Evolutionary conservation across 2,113 vertebrate genomes (phyloP).

Genomic region (Felis catus): F.catus_Fca126_mat1.0 CM031422.1:16790501-16791000

Average conservation of each 20-base stretch:
- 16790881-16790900: not conserved
- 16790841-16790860: not conserved
- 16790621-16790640: not conserved
- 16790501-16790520: not conserved
- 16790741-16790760: not conserved
- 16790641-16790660: not conserved
- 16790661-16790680: not conserved
- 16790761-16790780: not conserved
- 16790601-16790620: not conserved
- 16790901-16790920: not conserved
- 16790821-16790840: slow-evolving; percentile 16
- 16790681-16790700: not conserved
- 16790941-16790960: not conserved
- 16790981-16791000: not conserved
- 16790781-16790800: not conserved
- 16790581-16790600: not conserved
- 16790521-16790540: not conserved
- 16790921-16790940: not conserved
- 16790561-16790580: not conserved
- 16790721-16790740: not conserved
- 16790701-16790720: not conserved
- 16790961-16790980: not conserved
- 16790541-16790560: not conserved
- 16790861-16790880: not conserved
- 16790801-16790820: not conserved